A percentile compares a stretch with the other conserved stretches of the same genome.
phyloP scores from a whole-genome alignment of 2,888 invertebrate genomes.

The Polymixis lichenea region DNA sequence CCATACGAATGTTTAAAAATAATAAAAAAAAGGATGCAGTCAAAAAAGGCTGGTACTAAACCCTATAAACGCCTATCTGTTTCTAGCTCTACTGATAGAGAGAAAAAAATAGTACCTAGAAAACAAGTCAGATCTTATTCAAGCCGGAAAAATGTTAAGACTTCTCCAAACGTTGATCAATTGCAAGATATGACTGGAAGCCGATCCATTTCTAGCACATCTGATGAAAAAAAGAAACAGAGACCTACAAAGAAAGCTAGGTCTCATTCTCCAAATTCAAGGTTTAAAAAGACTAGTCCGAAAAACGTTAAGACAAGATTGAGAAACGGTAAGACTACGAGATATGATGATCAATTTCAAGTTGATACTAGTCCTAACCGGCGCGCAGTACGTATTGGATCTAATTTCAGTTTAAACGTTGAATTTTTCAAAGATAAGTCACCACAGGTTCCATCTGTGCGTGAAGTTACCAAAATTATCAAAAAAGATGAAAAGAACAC shows the following conservation, averaged over 20 bases:
- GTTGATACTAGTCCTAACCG: constrained; percentile 24
- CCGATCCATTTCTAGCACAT: constrained; percentile 35
- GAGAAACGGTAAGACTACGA: not conserved
- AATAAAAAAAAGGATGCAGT: constrained; percentile 49
- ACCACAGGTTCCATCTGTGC: constrained; percentile 7
- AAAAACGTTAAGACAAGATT: not conserved
- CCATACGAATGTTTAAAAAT: constrained; percentile 66
- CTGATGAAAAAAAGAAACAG: not conserved
- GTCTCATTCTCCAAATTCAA: not conserved
- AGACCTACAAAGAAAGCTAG: constrained; percentile 10
- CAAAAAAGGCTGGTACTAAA: constrained; percentile 35
- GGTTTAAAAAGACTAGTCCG: not conserved
- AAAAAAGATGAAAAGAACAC: constrained; percentile 3
- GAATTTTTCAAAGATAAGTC: constrained; percentile 68
- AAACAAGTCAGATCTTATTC: constrained; percentile 26
- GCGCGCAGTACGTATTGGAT: constrained; percentile 66
- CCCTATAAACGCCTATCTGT: constrained; percentile 27
- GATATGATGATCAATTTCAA: constrained; percentile 3
- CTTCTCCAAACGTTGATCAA: constrained; percentile 1
- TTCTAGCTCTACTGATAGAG: constrained; percentile 28
- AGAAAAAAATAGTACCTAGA: constrained; percentile 3
- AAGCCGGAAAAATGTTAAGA: not conserved
- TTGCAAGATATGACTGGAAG: not conserved
- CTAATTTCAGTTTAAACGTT: constrained; percentile 69
- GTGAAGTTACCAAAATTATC: constrained; percentile 5